Base-by-base conservation (phyloP, 1,140 invertebrate species). In the Bicyclus anynana region DNA sequence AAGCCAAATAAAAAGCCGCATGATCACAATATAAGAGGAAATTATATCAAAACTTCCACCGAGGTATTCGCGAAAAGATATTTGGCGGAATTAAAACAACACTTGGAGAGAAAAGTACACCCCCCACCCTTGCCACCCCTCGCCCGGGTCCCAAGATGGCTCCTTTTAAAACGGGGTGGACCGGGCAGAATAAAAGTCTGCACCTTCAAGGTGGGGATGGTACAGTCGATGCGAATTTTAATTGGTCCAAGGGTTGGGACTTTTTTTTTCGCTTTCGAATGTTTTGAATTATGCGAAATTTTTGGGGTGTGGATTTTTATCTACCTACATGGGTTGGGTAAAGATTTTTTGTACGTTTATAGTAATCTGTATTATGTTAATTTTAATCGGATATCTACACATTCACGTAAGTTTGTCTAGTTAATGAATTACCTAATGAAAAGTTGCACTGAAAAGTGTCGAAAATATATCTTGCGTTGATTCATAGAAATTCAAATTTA, bases 41-140 rank as follows among this genome's bases (percentile, higher is more conserved):
- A 87, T 87, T 84, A 85, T 83, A 84, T 80, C 80, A 77, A 72
- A 87, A 87, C 67, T 85, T 84, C 67, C 69, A 66, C 79, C 76
- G 77, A 85, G 83, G 83, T 86, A 84, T 84, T 82, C 84, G 77
- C 81, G 81, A 87, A 86, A 87, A 87, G 84, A 84, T 87, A 87
- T 87, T 87, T 74, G 76, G 77, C 72, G 71, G 84, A 86, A 87
- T 87, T 86, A 87, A 87, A 87, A 87, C 83, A 87, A 87, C 84
- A 87, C 80, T 83, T 77, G 69, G 74, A 81, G 77, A 80, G 79
- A 84, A 82, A 84, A 84, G 83, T 84, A 77, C 74, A 72, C 75
- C 37, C 16, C 37, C 37, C 37, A 13, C 37, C 37, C 16, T 14
- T 14, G 13, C 0, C 0, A 13, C 74, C 63, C 72, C 77, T 68